A percentile compares a stretch with the other conserved stretches of the same genome.
phyloP scores from a whole-genome alignment of 2,113 vertebrate species.

The Tupaia chinensis region DNA sequence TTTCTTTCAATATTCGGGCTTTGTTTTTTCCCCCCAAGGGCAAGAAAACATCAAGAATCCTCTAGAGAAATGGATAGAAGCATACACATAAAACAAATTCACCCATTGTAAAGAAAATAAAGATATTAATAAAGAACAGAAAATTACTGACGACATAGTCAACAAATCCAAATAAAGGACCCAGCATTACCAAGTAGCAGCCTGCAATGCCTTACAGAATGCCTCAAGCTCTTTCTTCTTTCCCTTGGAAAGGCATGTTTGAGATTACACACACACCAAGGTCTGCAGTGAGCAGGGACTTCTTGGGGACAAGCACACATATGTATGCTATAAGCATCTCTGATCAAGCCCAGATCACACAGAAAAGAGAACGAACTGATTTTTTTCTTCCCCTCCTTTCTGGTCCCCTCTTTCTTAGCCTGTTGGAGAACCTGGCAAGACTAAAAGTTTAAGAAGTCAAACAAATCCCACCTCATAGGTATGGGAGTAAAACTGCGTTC shows the following conservation, averaged over 20 bases:
- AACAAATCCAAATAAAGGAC: slow-evolving; percentile 36
- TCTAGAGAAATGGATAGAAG: slow-evolving; percentile 7
- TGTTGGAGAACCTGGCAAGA: background rate
- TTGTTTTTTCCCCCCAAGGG: background rate
- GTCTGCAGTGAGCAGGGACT: background rate
- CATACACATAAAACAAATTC: background rate
- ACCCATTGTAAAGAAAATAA: background rate
- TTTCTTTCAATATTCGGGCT: background rate
- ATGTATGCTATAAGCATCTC: background rate
- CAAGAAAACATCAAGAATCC: background rate
- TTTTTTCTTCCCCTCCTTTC: background rate
- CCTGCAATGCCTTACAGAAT: background rate
- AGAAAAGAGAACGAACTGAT: slow-evolving; percentile 45
- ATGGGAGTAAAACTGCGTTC: slow-evolving; percentile 60
- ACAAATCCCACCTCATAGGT: slow-evolving; percentile 50
- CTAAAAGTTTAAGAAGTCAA: slow-evolving; percentile 61
- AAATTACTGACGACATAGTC: background rate
- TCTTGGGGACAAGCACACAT: background rate
- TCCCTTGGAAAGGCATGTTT: background rate
- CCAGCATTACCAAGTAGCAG: background rate
- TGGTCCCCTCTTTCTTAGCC: background rate
- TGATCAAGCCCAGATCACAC: background rate
- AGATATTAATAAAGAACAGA: slow-evolving; percentile 10
- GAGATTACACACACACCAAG: background rate
- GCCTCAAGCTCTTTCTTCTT: background rate